Evolutionary conservation across 2,797 vertebrate genomes (phyloP).

Genomic region (Halcyon leucocephala): DNA sequence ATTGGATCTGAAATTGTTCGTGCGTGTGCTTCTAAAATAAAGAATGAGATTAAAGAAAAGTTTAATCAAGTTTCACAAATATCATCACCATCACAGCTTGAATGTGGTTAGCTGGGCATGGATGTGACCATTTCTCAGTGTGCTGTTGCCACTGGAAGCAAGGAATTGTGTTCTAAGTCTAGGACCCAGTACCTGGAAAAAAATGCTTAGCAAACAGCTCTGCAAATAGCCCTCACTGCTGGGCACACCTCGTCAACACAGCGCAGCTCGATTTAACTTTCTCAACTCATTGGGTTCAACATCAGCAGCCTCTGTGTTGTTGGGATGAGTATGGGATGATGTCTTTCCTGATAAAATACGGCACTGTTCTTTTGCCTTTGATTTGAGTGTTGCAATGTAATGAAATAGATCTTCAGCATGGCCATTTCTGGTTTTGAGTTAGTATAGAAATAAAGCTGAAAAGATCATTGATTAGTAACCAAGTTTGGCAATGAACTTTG

Average conservation of each 20-base stretch:
- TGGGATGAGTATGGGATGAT: neutral
- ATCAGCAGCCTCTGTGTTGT: neutral
- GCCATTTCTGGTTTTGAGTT: neutral
- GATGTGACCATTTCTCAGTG: neutral
- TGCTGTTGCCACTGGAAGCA: neutral
- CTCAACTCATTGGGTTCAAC: neutral
- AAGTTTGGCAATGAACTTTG: neutral
- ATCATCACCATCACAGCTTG: conserved; percentile 30
- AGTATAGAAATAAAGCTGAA: neutral
- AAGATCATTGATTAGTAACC: neutral
- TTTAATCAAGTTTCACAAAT: conserved; percentile 50
- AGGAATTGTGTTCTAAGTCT: neutral
- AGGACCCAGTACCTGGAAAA: neutral
- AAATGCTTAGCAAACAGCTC: neutral
- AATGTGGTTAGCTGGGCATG: conserved; percentile 13
- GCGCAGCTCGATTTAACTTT: neutral
- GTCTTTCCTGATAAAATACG: neutral
- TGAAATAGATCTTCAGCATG: neutral
- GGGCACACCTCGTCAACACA: neutral
- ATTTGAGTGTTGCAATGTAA: neutral
- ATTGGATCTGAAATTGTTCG: neutral
- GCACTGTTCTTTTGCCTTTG: neutral
- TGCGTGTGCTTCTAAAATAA: conserved; percentile 21
- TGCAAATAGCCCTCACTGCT: conserved; percentile 8
- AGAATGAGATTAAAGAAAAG: conserved; percentile 27